phyloP scores from a whole-genome alignment of 92 coral and sea anemone genomes.

The Paramuricea clavata region DNA sequence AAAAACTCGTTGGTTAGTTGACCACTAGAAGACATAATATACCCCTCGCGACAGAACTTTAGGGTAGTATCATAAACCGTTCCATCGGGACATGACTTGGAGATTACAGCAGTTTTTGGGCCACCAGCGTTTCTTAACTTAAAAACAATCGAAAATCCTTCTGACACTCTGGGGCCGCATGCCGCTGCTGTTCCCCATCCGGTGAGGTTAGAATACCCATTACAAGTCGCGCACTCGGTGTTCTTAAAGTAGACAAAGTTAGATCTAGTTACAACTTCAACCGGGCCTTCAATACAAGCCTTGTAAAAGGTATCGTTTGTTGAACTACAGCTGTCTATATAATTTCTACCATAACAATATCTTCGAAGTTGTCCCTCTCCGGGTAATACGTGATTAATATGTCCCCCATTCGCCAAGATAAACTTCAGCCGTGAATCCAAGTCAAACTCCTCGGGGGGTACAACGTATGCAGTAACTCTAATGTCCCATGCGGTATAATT shows the following conservation, averaged over 20 bases:
- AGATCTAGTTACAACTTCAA: neutral
- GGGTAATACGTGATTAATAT: neutral
- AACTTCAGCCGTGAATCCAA: neutral
- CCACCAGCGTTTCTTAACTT: neutral
- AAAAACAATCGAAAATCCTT: neutral
- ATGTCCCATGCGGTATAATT: neutral
- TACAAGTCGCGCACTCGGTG: conserved; percentile 11
- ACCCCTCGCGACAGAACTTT: no score
- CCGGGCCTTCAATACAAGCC: conserved; percentile 4
- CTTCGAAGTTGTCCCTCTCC: neutral
- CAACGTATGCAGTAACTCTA: neutral
- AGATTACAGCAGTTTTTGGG: neutral
- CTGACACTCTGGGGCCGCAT: neutral
- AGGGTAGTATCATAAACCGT: no score
- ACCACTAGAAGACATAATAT: no score
- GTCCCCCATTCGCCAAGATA: neutral
- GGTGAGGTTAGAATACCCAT: neutral
- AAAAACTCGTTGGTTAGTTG: no score
- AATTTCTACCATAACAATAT: neutral
- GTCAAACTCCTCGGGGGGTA: neutral
- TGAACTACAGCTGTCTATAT: neutral
- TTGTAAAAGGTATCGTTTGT: neutral
- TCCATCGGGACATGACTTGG: neutral
- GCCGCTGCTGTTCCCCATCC: neutral
- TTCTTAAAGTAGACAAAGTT: neutral